phyloP scores from a whole-genome alignment of 2,797 vertebrate species.

The Oryzias sinensis region DNA sequence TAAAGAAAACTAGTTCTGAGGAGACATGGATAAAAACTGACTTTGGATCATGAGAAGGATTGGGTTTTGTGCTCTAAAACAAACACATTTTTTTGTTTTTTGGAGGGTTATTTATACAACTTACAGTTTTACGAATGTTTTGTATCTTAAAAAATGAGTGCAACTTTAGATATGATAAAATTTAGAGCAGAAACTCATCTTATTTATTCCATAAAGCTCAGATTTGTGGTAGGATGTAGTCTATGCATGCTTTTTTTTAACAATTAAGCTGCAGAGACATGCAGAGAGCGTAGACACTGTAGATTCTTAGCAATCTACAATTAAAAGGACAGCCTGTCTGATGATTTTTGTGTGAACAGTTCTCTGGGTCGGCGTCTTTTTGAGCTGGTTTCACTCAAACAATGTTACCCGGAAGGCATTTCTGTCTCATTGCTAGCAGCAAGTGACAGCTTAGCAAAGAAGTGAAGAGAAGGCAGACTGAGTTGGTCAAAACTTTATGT shows the following conservation, averaged over 20 bases:
- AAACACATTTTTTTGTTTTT: no score
- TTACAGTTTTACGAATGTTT: constrained; percentile 33
- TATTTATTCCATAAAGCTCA: constrained; percentile 55
- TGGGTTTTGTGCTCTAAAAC: no score
- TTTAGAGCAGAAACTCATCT: constrained; percentile 50
- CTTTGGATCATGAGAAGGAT: no score
- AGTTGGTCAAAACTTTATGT: constrained; percentile 42
- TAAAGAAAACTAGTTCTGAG: constrained; percentile 40
- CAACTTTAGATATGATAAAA: constrained; percentile 37
- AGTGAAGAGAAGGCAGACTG: constrained; percentile 4
- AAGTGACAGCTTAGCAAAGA: constrained; percentile 45
- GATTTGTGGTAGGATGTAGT: constrained; percentile 59
- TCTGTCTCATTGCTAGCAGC: constrained; percentile 41
- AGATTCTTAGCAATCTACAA: constrained; percentile 47
- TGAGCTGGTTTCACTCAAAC: constrained; percentile 56
- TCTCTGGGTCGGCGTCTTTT: constrained; percentile 58
- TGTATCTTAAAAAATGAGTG: constrained; percentile 35
- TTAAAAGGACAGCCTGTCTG: constrained; percentile 59
- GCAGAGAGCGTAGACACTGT: constrained; percentile 54
- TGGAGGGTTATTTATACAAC: no score
- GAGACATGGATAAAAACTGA: constrained; percentile 35
- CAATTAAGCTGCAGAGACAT: constrained; percentile 53
- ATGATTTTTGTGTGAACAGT: constrained; percentile 50
- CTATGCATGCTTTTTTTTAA: constrained; percentile 65
- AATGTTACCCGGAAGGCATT: constrained; percentile 59